Evolutionary conservation across 2,888 invertebrate species (phyloP), one percentile per base, ranked within the genome.

Genomic region (Sphinx pinastri): DNA sequence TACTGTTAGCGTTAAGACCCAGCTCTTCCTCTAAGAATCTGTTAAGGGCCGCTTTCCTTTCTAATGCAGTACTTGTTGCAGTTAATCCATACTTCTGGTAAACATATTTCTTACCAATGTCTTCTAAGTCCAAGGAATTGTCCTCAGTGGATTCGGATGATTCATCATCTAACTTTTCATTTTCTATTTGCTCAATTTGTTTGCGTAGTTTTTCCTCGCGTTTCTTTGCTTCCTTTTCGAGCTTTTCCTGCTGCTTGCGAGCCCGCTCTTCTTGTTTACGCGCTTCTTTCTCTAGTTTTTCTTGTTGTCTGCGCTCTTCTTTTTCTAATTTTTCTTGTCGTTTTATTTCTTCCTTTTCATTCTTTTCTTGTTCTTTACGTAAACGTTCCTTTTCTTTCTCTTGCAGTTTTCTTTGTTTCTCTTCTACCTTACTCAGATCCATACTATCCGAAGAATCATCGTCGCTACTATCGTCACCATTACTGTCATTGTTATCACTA

Each of bases 61-160:
- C 90, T 54, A 89, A 73, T 14, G 83, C 79, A 2, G 87, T 86
- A 71, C 90, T 93, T 31, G 78, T 75, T 51, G 77, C 74, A 58
- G 81, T 83, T 70, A 93, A 80, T 13, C 88, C 89, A 74, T 91
- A 91, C 74, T 90, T 91, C 49, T 84, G 75, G 73, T 89, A 92
- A 12, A 93, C 83, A 68, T 90, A 87, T 66, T 80, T 83, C 76
- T 89, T 89, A 90, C 91, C 93, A 67, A 93, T 77, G 67, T 92
- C 90, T 78, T 90, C 89, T n/a, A 93, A 75, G 67, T 93, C 91
- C n/a, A 89, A 73, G 3, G 84, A 79, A 67, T 84, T 83, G 71
- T 84, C 81, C 71, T 88, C 88, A 2, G 69, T 71, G 47, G 84
- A 84, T 71, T 88, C 88, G 12, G 75, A 71, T 3, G 84, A 84